Percentiles rank a stretch among this genome's conserved stretches.
These are phyloP conservation scores for Podarcis raffonei DNA, from an alignment of 2,113 vertebrate genomes.

Conservation along the genomic window DNA sequence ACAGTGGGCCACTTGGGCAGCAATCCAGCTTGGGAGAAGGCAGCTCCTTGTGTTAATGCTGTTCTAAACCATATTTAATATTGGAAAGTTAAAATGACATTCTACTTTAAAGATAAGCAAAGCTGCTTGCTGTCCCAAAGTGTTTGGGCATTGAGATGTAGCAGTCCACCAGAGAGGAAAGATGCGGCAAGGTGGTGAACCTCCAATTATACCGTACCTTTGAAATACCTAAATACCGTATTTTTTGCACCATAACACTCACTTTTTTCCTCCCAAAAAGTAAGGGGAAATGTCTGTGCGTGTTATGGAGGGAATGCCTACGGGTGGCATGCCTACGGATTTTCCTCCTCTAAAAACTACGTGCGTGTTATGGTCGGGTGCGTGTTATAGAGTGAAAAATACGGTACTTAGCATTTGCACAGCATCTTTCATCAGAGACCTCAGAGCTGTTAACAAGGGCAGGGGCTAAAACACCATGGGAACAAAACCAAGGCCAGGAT, in stretches of 20 bases:
- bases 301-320: no score
- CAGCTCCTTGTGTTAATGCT: not conserved
- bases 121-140: not conserved
- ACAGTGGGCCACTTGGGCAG: not conserved
- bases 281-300: no score
- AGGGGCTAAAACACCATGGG: not conserved
- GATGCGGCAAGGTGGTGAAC: rapidly evolving
- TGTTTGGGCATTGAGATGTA: not conserved
- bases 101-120: not conserved
- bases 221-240: conserved; percentile 1
- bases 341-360: no score
- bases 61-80: not conserved
- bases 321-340: no score
- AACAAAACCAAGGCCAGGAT: not conserved
- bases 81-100: not conserved
- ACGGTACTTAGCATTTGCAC: conserved; percentile 7
- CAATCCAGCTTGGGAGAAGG: not conserved
- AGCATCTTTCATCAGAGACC: not conserved
- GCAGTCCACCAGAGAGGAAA: not conserved
- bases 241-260: no score
- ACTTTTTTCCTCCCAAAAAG: no score
- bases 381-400: no score
- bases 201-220: not conserved
- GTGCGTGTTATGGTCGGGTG: no score
- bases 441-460: conserved; percentile 14